Conservation (phyloP, 2,113 vertebrate species). For the Cryptotis parvus region DNA sequence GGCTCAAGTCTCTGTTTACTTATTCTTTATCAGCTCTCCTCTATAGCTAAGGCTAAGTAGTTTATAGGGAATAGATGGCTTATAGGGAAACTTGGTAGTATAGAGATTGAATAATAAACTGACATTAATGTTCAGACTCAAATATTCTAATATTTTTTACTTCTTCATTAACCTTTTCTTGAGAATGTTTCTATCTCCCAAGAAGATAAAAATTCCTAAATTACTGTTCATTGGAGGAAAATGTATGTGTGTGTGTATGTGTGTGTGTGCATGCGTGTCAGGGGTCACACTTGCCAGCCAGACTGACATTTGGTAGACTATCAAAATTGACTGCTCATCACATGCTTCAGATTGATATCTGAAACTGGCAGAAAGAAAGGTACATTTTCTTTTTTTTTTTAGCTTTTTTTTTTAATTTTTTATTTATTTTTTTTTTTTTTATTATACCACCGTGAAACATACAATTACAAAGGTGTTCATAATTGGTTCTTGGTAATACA, state of each 20-base stretch:
- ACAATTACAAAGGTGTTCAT: too few relatives aligned
- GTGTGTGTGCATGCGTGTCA: neutral
- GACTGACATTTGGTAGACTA: constrained; percentile 22
- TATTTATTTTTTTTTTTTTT: too few relatives aligned
- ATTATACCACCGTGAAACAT: too few relatives aligned
- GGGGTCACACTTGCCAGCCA: too few relatives aligned
- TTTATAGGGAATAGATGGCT: neutral
- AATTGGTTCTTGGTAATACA: too few relatives aligned
- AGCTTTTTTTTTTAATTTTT: too few relatives aligned
- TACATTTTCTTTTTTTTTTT: too few relatives aligned
- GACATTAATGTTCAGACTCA: neutral
- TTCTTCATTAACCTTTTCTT: neutral
- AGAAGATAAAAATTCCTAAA: neutral
- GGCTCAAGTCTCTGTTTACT: neutral
- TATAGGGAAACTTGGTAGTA: neutral
- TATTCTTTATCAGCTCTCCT: neutral
- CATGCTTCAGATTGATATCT: neutral
- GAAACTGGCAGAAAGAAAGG: neutral
- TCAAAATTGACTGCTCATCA: constrained; percentile 25
- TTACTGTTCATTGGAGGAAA: neutral
- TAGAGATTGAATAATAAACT: constrained; percentile 4
- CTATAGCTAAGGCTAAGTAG: constrained; percentile 2
- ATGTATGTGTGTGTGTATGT: neutral
- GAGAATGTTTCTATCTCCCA: neutral
- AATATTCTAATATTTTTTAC: constrained; percentile 4